Percentiles rank a stretch among this genome's conserved stretches.
Conservation (phyloP, 1,140 invertebrate species). For the Aphaenogaster rudis region DNA sequence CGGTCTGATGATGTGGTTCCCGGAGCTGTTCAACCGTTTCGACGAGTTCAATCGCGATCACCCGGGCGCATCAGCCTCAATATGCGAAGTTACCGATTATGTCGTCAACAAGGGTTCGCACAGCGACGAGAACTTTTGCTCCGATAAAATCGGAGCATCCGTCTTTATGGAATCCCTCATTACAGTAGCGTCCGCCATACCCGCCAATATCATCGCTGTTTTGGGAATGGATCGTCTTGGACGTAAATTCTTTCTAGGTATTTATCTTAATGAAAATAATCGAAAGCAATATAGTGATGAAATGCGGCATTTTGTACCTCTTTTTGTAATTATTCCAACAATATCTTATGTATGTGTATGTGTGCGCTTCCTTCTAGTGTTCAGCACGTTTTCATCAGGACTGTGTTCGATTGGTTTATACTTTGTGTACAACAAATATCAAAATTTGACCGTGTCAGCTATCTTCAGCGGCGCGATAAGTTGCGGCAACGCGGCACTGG, state of each 20-base stretch:
- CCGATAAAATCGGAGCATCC: slow-evolving; percentile 90
- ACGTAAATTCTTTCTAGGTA: slow-evolving; percentile 95
- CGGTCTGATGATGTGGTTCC: slow-evolving; percentile 97
- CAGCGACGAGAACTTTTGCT: slow-evolving; percentile 88
- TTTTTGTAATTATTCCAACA: not conserved
- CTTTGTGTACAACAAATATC: slow-evolving; percentile 93
- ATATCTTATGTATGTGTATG: not conserved
- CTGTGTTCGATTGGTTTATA: slow-evolving; percentile 94
- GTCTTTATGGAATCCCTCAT: slow-evolving; percentile 95
- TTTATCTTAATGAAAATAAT: slow-evolving; percentile 1
- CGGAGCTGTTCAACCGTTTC: slow-evolving; percentile 95
- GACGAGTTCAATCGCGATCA: slow-evolving; percentile 91
- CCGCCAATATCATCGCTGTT: slow-evolving; percentile 94
- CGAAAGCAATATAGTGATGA: not conserved
- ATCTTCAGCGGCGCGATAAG: slow-evolving; percentile 95
- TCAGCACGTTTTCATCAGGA: slow-evolving; percentile 95
- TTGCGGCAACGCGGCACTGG: slow-evolving; percentile 95
- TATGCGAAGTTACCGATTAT: slow-evolving; percentile 92
- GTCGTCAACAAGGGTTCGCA: slow-evolving; percentile 90
- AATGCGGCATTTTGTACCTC: not conserved
- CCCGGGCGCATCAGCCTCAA: slow-evolving; percentile 88
- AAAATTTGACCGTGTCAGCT: slow-evolving; percentile 94
- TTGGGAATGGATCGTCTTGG: slow-evolving; percentile 92
- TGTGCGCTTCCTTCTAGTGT: slow-evolving; percentile 88
- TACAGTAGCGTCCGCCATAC: slow-evolving; percentile 94